Evolutionary conservation across 2,797 vertebrate species (phyloP), one percentile per base, ranked within the genome.

Genomic region (Synanceia verrucosa): DNA sequence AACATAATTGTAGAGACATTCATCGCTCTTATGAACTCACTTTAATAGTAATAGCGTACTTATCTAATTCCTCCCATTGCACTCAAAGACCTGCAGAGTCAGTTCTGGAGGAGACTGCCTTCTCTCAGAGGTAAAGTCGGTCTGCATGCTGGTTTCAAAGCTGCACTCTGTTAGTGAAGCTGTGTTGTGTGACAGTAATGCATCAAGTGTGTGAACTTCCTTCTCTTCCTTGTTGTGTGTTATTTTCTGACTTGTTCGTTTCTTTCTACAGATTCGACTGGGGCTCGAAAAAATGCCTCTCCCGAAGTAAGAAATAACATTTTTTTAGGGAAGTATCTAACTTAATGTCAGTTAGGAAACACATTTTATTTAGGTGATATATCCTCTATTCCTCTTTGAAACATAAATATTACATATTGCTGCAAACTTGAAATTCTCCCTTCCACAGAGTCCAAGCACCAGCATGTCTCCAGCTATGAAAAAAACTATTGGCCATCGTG

Each of bases 401-500:
- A 51, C 2, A 19, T 36, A 9, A 48, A 29, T 36, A 16, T 58
- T 48, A 11, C 46, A 7, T 64, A 18, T 65, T 76, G 33, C 67
- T 62, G 43, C 61, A 57, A 33, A 65, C 2, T 50, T n/a, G 23
- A 39, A 65, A 81, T 65, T 53, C 26, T 73, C n/a, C 64, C 19
- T 70, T 57, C 14, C 62, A 0, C 86, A 98, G 96, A 83, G 91
- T 75, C 84, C 94, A 0, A 89, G 86, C 19, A 88, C 93, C 0
- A 87, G 80, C 73, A 84, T 89, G 63, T 69, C 93, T 0, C 95
- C 94, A 23, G 91, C 93, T 1, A 94, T 95, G 86, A 96, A 95
- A 89, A 97, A 95, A 70, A 94, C 93, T 0, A 94, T 96, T 14
- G 97, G 98, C 1, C 98, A 99, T 86, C 90, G 97, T 67, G 90